Conservation (phyloP, 2,113 vertebrate species). For the Centropus bengalensis region DNA sequence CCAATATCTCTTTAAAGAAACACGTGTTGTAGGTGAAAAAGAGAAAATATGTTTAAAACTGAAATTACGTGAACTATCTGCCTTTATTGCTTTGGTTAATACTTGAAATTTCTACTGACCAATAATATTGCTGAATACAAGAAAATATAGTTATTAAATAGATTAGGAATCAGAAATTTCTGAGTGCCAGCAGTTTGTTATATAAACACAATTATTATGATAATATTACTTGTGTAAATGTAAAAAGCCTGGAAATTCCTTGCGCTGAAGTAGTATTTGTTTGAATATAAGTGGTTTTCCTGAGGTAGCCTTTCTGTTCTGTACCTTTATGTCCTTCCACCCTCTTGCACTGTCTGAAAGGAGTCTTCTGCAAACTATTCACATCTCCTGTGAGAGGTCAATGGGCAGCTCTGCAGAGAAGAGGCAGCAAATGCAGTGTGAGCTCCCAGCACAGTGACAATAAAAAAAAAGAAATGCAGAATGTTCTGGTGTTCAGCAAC, state of each 20-base stretch:
- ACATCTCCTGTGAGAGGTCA: accelerated
- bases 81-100: neutral
- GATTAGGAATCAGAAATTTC: neutral
- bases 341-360: neutral
- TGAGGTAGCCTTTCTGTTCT: neutral
- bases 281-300: neutral
- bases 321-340: neutral
- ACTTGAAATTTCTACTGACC: neutral
- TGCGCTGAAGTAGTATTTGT: accelerated
- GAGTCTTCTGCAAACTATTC: neutral
- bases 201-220: neutral
- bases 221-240: neutral
- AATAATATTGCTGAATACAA: neutral
- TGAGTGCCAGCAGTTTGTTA: neutral
- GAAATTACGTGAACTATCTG: neutral
- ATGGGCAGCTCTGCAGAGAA: neutral
- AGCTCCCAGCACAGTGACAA: neutral
- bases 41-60: neutral
- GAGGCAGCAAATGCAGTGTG: neutral
- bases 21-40: neutral
- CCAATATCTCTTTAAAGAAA: neutral
- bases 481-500: neutral
- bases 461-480: neutral
- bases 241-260: neutral
- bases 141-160: neutral